Conservation (phyloP, 2,888 invertebrate species). For the Therioaphis trifolii region DNA sequence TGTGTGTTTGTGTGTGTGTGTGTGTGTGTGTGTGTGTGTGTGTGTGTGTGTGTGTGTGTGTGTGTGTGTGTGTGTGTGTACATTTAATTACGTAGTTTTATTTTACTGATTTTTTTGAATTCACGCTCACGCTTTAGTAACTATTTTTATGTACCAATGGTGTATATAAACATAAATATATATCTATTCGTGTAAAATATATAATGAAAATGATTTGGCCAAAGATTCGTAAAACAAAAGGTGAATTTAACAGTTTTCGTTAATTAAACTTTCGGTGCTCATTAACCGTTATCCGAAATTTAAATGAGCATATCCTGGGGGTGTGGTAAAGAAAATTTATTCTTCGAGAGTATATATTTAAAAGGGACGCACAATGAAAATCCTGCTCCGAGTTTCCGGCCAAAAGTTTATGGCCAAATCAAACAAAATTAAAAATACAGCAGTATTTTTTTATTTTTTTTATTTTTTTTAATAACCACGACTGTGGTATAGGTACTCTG, state of each 20-base stretch:
- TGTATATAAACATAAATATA: background rate
- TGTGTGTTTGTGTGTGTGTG: background rate
- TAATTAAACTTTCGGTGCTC: slow-evolving; percentile 55
- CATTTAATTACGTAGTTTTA: too few species aligned
- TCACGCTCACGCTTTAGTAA: too few species aligned
- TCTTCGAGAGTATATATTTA: slow-evolving; percentile 15
- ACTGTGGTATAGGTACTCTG: background rate
- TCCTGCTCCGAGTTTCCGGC: slow-evolving; percentile 8
- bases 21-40: too few species aligned
- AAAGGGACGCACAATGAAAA: slow-evolving; percentile 21
- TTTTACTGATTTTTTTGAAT: too few species aligned
- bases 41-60: too few species aligned
- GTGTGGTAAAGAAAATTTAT: slow-evolving; percentile 43
- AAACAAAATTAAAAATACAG: slow-evolving; percentile 51
- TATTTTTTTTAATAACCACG: slow-evolving; percentile 4
- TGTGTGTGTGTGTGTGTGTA: too few species aligned
- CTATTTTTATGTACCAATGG: too few species aligned
- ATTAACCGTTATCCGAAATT: slow-evolving; percentile 56
- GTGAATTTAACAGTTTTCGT: slow-evolving; percentile 45
- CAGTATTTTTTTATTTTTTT: background rate
- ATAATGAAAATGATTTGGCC: slow-evolving; percentile 19
- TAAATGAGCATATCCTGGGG: slow-evolving; percentile 46
- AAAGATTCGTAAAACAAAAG: slow-evolving; percentile 16
- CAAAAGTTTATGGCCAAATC: slow-evolving; percentile 41
- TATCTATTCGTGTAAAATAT: background rate